phyloP scores from a whole-genome alignment of 2,797 vertebrate genomes.

The Syndactyla subalaris region DNA sequence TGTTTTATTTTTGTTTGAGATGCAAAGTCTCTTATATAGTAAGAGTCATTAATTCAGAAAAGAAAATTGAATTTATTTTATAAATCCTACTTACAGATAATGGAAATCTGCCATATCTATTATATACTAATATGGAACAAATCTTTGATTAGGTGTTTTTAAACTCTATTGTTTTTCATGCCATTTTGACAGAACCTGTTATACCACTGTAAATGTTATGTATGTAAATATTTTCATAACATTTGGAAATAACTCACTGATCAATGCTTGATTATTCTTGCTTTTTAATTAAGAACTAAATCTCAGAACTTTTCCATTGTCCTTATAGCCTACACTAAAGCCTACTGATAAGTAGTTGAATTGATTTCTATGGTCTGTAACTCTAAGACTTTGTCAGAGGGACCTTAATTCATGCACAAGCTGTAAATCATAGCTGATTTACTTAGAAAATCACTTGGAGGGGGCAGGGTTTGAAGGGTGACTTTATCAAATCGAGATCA shows the following conservation, averaged over 20 bases:
- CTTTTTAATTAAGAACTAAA: background rate
- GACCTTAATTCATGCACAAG: background rate
- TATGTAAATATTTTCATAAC: background rate
- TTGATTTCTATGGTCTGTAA: background rate
- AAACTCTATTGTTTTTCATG: background rate
- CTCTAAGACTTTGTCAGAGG: background rate
- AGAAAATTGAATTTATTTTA: slow-evolving; percentile 15
- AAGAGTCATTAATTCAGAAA: background rate
- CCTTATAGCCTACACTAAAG: background rate
- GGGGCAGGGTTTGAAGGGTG: background rate
- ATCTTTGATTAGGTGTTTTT: background rate
- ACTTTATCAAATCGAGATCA: background rate
- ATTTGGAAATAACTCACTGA: background rate
- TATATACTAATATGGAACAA: background rate
- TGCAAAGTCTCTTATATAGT: background rate
- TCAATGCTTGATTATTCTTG: background rate
- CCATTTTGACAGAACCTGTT: background rate
- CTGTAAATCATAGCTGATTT: background rate
- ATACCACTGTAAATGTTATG: background rate
- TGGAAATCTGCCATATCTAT: background rate
- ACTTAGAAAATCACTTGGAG: background rate
- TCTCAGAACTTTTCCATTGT: background rate
- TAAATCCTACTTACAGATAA: background rate
- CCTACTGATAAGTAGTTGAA: background rate
- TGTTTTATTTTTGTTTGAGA: background rate